A percentile compares a stretch with the other conserved stretches of the same genome.
These are phyloP conservation scores for Oreortyx pictus DNA, from an alignment of 2,797 vertebrate genomes.

Conservation along the genomic window DNA sequence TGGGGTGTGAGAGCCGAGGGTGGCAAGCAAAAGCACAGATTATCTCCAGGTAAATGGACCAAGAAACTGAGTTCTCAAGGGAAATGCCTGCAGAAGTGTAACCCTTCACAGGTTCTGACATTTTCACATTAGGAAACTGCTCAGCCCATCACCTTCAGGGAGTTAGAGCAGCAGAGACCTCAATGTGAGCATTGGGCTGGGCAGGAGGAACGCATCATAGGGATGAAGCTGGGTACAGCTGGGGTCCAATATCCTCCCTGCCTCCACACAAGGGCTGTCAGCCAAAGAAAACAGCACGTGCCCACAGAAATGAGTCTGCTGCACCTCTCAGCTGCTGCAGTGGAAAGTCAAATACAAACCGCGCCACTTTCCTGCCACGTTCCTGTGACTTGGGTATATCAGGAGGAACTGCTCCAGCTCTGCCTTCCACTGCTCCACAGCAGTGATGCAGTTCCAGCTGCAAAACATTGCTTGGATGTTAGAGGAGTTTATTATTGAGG, in stretches of 20 bases:
- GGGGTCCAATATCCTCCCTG: background rate
- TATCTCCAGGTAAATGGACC: background rate
- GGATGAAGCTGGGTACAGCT: background rate
- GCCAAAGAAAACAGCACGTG: accelerated
- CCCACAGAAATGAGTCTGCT: accelerated
- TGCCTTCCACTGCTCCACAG: background rate
- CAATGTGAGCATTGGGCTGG: accelerated
- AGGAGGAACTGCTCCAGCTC: background rate
- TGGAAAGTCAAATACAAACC: background rate
- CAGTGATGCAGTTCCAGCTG: accelerated
- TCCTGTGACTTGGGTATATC: background rate
- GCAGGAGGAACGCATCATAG: background rate
- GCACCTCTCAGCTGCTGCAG: background rate
- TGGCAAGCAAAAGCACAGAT: background rate
- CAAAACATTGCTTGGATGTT: background rate
- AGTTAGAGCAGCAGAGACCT: background rate
- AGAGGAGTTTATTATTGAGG: accelerated
- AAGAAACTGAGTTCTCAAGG: background rate
- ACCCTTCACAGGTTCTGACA: background rate
- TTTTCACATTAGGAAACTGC: background rate
- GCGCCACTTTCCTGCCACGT: background rate
- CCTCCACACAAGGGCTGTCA: accelerated
- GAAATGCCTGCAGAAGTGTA: background rate
- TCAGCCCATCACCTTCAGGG: background rate
- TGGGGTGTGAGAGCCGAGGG: background rate